Evolutionary conservation across 2,797 vertebrate genomes (phyloP).

Genomic region (Poecilia velifera): DNA sequence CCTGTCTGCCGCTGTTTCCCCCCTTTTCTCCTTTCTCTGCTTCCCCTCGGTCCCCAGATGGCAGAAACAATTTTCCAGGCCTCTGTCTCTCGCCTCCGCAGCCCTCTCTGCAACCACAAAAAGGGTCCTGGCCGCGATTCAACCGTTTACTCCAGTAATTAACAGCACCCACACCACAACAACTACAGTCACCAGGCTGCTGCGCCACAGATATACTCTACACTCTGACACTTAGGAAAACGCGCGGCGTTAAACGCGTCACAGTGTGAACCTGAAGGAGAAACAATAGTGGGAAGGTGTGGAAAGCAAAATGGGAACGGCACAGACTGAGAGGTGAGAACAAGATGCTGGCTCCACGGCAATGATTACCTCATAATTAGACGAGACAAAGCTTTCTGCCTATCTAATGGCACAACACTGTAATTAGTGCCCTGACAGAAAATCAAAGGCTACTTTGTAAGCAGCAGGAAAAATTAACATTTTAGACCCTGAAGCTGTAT

Average conservation of each 20-base stretch:
- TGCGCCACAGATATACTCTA: constrained; percentile 48
- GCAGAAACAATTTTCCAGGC: constrained; percentile 94
- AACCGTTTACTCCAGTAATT: constrained; percentile 99
- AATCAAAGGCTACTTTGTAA: constrained; percentile 99
- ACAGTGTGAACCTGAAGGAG: constrained; percentile 90
- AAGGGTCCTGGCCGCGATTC: constrained; percentile 97
- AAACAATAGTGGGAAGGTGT: constrained; percentile 89
- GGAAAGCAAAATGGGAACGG: constrained; percentile 69
- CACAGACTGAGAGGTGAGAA: constrained; percentile 92
- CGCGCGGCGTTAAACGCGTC: constrained; percentile 75
- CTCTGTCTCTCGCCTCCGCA: constrained; percentile 88
- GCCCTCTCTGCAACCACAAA: constrained; percentile 86
- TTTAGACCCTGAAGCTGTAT: constrained; percentile 93
- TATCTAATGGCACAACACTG: constrained; percentile 98
- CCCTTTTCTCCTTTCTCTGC: constrained; percentile 51
- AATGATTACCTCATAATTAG: constrained; percentile 99
- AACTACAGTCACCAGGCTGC: constrained; percentile 86
- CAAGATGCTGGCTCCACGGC: constrained; percentile 88
- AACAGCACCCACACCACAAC: constrained; percentile 98
- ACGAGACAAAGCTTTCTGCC: constrained; percentile 95
- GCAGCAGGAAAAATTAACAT: constrained; percentile 98
- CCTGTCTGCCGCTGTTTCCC: constrained; percentile 78
- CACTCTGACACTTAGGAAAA: constrained; percentile 23
- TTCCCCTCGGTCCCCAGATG: constrained; percentile 92
- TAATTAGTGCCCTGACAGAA: constrained; percentile 99